Base-by-base conservation (phyloP, 37 sponge, comb jelly and placozoan species). In the Sycon ciliatum region DNA sequence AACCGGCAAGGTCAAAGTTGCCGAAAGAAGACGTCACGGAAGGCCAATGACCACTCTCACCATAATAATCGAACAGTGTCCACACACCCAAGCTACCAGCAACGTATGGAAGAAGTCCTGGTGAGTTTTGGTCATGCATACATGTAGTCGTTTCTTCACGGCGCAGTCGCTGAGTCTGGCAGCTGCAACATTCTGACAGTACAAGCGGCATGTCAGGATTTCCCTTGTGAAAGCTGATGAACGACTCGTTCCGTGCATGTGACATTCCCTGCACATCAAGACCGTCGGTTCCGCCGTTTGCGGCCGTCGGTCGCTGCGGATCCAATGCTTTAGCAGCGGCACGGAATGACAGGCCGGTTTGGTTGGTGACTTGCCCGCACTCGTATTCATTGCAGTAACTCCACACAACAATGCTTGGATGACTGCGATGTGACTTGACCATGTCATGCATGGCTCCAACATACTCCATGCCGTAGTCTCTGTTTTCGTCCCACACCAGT, bases 231-330 rank as follows among this genome's bases (percentile, higher is more conserved):
- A 53, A 80, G 22, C 28, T 22, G 36, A 75, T 76, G 75, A 71
- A 81, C 3, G 22, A 30, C n/a, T 7, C 30, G 2, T 76, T 76
- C 27, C 46, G 13, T 61, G 33, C 16, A 46, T 81, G 82, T 34
- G 82, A 81, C 32, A 81, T 75, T 16, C 82, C 82, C 53, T 81
- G 76, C 1, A 81, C 76, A 46, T 81, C 82, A 62, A 81, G 38
- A 20, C 38, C 65, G 7, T 24, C 29, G 24, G 76, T 36, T 16
- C 75, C 64, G 20, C 52, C 56, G 46, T 38, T 68, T 3, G 76
- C 82, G 16, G 76, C 27, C 30, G 75, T 76, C 34, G 72, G 72
- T 30, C 82, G 82, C 28, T 53, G 60, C 9, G 69, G 39, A 27
- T 81, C 82, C 24, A 4, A 38, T 0, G 56, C 52, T 23, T 81